Base-by-base conservation (phyloP, 2,888 invertebrate species). In the Neoascia interrupta region DNA sequence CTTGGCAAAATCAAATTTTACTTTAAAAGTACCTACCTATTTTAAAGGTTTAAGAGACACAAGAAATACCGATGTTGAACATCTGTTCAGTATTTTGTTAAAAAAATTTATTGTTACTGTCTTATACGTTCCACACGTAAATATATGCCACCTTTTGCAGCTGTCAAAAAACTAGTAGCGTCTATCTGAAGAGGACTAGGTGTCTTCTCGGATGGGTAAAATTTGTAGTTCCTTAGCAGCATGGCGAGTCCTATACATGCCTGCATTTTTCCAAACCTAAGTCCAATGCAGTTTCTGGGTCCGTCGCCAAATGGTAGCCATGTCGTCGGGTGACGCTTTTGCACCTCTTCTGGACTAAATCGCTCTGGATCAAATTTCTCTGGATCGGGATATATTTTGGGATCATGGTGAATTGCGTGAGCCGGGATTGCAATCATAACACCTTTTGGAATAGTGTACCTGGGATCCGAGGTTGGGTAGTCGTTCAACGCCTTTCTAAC, bases 291-390 rank as follows among this genome's bases (percentile, higher is more conserved):
- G 64, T 86, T 86, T 0, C 87, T 81, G 1, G 86, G 87, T n/a
- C 87, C 87, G 15, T 85, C 84, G 0, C 88, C 88, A 70, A 88
- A 88, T 2, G 86, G 84, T 10, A 88, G 23, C 83, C 84, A 88
- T 1, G 87, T 53, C 1, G 69, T 81, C 1, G 84, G 82, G 26
- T 90, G 90, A 60, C 91, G 84, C 39, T 88, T 89, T 0, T 89
- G 85, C 53, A 90, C 90, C 47, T 90, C 90, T 80, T 91, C 90
- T 1, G 89, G 85, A 0, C 89, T 85, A 84, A 92, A 92, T 81
- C 92, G 87, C 28, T 92, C 91, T 0, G 92, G 92, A 19, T 91
- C 89, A 72, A 92, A 92, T 47, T 87, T 89, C 1, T 91, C 88
- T 0, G 93, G 93, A 5, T 93, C 88, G 0, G 87, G 87, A 80